A percentile compares a stretch with the other conserved stretches of the same genome.
phyloP scores from a whole-genome alignment of 2,797 vertebrate species.

The Zalophus californianus region DNA sequence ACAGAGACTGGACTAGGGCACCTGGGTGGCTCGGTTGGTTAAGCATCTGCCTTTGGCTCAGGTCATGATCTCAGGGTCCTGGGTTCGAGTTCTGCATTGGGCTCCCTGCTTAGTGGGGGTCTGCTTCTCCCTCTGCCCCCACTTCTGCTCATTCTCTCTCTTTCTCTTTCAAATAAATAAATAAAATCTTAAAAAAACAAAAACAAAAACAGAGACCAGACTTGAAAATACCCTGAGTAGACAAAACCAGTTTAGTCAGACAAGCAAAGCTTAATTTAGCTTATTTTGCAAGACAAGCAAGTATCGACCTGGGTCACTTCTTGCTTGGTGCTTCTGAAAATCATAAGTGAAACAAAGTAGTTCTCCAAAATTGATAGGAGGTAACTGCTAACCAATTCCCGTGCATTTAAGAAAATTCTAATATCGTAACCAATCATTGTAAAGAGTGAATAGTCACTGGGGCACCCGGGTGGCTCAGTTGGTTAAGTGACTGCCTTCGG shows the following conservation, averaged over 20 bases:
- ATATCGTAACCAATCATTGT: not conserved
- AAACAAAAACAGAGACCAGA: not conserved
- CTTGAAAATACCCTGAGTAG: not conserved
- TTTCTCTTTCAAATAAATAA: too few relatives aligned
- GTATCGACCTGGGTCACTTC: not conserved
- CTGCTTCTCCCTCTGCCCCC: too few relatives aligned
- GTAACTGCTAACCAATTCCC: not conserved
- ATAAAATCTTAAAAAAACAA: too few relatives aligned
- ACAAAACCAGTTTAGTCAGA: not conserved
- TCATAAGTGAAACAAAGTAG: not conserved
- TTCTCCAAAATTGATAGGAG: not conserved
- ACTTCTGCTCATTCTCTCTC: too few relatives aligned
- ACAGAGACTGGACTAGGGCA: not conserved
- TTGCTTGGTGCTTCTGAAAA: not conserved
- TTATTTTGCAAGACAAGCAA: not conserved
- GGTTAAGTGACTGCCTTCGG: too few relatives aligned
- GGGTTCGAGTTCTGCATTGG: too few relatives aligned
- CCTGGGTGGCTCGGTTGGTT: too few relatives aligned
- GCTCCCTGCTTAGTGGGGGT: too few relatives aligned
- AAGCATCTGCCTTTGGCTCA: too few relatives aligned
- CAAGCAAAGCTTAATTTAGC: not conserved
- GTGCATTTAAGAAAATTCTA: not conserved
- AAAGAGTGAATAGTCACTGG: not conserved
- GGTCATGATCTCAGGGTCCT: too few relatives aligned
- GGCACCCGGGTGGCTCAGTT: too few relatives aligned